These are phyloP conservation scores for Catharus fuscescens DNA, from an alignment of 2,113 vertebrate genomes.

Conservation along the genomic window DNA sequence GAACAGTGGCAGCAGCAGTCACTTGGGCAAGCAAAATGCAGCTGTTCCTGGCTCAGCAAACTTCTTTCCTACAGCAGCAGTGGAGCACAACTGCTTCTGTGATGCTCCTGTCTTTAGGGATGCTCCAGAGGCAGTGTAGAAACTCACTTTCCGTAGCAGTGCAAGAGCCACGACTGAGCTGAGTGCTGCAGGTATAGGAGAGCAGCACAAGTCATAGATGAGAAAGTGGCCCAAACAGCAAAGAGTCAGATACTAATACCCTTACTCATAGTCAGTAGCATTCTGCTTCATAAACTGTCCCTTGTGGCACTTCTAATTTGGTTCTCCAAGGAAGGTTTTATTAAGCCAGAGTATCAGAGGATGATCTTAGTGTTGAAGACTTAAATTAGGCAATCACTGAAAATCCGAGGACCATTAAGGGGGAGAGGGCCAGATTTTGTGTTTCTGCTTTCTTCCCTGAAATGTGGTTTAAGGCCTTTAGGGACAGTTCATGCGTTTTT, in stretches of 20 bases:
- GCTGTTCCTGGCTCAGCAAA: background rate
- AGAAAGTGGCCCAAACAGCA: background rate
- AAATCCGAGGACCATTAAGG: background rate
- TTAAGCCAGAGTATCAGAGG: conserved; percentile 17
- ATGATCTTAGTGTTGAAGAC: conserved; percentile 43
- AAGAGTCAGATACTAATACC: background rate
- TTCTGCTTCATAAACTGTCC: conserved; percentile 8
- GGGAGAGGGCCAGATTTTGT: background rate
- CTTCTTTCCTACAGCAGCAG: background rate
- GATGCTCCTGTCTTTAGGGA: background rate
- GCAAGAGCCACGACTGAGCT: accelerated
- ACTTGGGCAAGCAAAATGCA: accelerated
- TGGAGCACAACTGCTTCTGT: background rate
- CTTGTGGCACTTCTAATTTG: background rate
- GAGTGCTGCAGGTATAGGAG: background rate
- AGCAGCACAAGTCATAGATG: background rate
- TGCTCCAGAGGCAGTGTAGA: background rate
- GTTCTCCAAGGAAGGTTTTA: conserved; percentile 11
- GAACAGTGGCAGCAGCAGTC: accelerated
- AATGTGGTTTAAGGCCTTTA: conserved; percentile 18
- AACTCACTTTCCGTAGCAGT: background rate
- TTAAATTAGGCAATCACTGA: conserved; percentile 29
- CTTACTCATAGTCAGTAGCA: conserved; percentile 49
- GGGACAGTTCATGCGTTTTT: conserved; percentile 30
- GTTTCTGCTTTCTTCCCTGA: conserved; percentile 49